phyloP scores from a whole-genome alignment of 2,797 vertebrate species.

The Pithecia hirsuta region DNA sequence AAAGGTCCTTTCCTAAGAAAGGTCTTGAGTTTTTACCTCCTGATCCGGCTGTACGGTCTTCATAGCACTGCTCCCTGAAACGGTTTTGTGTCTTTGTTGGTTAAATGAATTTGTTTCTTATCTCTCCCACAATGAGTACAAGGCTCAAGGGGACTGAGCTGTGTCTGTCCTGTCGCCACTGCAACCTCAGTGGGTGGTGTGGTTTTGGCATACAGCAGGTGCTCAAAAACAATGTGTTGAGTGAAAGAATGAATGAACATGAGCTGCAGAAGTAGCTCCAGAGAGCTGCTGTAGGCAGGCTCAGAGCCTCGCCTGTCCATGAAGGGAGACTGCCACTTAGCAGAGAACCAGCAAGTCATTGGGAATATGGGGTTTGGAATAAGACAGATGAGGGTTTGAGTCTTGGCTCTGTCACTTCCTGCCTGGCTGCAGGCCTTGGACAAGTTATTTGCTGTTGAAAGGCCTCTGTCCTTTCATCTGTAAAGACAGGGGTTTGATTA shows the following conservation, averaged over 20 bases:
- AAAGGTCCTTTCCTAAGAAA: constrained; percentile 16
- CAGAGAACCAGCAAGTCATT: not conserved
- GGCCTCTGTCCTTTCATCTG: not conserved
- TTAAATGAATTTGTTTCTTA: not conserved
- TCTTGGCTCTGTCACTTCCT: not conserved
- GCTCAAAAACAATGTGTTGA: not conserved
- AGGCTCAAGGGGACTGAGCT: not conserved
- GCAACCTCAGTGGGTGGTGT: not conserved
- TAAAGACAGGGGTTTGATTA: not conserved
- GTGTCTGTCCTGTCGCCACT: not conserved
- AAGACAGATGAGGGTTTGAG: not conserved
- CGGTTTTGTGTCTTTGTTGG: not conserved
- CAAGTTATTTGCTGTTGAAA: not conserved
- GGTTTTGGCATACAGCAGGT: not conserved
- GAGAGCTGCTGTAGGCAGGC: not conserved
- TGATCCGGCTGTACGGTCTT: not conserved
- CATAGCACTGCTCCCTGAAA: not conserved
- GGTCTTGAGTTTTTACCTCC: not conserved
- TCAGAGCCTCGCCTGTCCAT: not conserved
- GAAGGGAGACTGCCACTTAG: not conserved
- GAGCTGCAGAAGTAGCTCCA: not conserved
- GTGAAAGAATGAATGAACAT: not conserved
- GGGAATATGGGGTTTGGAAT: not conserved
- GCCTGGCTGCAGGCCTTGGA: not conserved
- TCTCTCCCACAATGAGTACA: not conserved